Base-by-base conservation (phyloP, 1,140 invertebrate species). In the Neuroterus valhalla region DNA sequence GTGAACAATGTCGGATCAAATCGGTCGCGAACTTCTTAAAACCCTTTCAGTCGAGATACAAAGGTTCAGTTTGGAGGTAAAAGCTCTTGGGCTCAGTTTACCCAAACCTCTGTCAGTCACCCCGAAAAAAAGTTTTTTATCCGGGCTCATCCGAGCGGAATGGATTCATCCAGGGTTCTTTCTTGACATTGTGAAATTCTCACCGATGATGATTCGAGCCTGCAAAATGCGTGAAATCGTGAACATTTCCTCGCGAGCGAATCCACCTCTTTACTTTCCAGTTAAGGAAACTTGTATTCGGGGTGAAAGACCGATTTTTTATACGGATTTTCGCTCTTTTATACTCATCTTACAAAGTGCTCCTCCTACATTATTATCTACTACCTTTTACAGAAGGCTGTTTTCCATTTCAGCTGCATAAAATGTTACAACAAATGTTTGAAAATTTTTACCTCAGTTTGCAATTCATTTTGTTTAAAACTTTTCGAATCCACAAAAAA, bases 211-310 rank as follows among this genome's bases (percentile, higher is more conserved):
- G 55, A 62, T 62, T 62, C 21, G 55, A 26, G 55, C 55, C 55
- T 62, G 55, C 31, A 62, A 62, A 62, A 62, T 62, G 55, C 55
- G 55, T 62, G 55, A 62, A 62, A 62, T 62, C 55, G 55, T 62
- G 55, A 62, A 62, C 55, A 62, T 62, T 62, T 62, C 55, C 55
- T 55, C 52, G 52, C 52, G 52, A 55, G 52, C 52, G 52, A 55
- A 62, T 62, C 55, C 55, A 62, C 55, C 55, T 62, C 31, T 62
- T 62, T 62, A 26, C 55, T 62, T 62, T 62, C 55, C 55, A 62
- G 55, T 62, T 62, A 62, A 62, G 55, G 55, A 62, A 62, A 62
- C 55, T 62, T 62, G 55, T 62, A 62, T 62, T 3, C 55, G 23
- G 21, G 55, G 55, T 62, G 26, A 62, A 62, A 62, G 55, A 62